phyloP scores from a whole-genome alignment of 2,888 invertebrate species.

The Drosophila quasianomalipes region DNA sequence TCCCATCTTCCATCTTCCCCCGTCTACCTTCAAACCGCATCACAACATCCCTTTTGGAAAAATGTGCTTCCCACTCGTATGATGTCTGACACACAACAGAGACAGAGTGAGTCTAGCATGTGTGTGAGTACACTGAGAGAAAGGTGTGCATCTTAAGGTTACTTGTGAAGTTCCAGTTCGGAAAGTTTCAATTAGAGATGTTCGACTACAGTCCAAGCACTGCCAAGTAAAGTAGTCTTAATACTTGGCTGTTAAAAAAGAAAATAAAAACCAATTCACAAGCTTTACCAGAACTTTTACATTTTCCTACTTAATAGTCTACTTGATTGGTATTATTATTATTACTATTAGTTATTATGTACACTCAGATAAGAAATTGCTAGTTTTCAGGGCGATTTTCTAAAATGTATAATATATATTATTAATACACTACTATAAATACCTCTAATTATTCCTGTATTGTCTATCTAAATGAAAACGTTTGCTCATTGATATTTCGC shows the following conservation, averaged over 20 bases:
- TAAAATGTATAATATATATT: neutral
- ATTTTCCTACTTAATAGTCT: neutral
- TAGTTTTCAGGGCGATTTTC: too few species aligned
- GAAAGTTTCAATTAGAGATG: neutral
- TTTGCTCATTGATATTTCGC: neutral
- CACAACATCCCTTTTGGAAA: neutral
- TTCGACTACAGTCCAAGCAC: neutral
- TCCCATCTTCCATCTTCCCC: neutral
- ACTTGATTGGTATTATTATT: neutral
- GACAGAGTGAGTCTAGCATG: neutral
- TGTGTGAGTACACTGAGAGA: constrained; percentile 5
- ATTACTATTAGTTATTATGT: neutral
- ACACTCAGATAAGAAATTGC: too few species aligned
- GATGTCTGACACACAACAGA: constrained; percentile 7
- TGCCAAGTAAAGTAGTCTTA: neutral
- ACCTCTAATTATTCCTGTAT: neutral
- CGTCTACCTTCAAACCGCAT: neutral
- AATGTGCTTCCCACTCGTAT: neutral
- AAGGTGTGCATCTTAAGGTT: neutral
- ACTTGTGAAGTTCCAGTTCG: neutral
- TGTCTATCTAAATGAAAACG: neutral
- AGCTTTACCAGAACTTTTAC: neutral
- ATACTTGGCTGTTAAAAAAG: neutral
- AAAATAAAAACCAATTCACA: neutral
- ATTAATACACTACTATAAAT: neutral